Evolutionary conservation across 2,113 vertebrate genomes (phyloP).

Genomic region (Burhinus oedicnemus): DNA sequence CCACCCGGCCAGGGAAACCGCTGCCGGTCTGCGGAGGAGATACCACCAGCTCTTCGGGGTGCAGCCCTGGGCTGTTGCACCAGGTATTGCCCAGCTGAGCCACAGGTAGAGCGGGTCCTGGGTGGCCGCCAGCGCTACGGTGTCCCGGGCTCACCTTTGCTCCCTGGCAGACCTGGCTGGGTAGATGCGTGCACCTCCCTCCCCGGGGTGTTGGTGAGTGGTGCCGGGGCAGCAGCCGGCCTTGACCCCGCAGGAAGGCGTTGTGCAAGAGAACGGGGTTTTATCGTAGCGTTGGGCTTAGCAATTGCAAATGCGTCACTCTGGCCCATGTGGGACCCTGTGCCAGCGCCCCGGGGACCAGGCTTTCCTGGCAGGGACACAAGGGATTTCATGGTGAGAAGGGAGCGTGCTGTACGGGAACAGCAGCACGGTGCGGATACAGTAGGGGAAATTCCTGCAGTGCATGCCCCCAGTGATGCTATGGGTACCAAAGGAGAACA

Average conservation of each 20-base stretch:
- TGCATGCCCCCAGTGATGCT: background rate
- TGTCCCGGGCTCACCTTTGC: background rate
- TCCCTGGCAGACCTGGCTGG: background rate
- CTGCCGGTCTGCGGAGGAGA: accelerated
- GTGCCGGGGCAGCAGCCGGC: background rate
- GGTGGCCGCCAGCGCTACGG: background rate
- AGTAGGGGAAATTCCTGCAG: background rate
- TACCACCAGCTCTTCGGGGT: background rate
- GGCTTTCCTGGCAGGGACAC: background rate
- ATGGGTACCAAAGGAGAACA: background rate
- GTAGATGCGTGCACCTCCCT: background rate
- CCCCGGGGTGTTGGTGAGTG: background rate
- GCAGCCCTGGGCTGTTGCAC: background rate
- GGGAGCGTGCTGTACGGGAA: background rate
- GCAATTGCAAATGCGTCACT: accelerated
- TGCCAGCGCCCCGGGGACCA: background rate
- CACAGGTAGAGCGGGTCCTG: background rate
- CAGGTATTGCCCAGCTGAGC: background rate
- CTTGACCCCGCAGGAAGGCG: background rate
- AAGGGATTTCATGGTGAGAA: background rate
- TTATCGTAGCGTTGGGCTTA: background rate
- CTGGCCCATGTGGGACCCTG: accelerated
- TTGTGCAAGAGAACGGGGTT: background rate
- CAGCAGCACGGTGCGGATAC: accelerated
- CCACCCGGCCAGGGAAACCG: background rate